phyloP scores from a whole-genome alignment of 2,113 vertebrate species.

The Prietella phreatophila region DNA sequence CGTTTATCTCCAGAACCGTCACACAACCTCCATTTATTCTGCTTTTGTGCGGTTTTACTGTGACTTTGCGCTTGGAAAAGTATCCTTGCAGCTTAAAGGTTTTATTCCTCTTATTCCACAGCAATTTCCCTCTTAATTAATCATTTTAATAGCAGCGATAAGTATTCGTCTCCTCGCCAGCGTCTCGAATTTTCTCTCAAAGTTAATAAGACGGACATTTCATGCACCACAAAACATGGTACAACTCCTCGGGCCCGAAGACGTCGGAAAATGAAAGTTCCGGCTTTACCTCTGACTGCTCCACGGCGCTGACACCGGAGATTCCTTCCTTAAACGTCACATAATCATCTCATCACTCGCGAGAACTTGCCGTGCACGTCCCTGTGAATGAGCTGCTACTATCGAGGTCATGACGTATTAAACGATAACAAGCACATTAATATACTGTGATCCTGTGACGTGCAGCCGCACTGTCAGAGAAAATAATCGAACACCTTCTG shows the following conservation, averaged over 20 bases:
- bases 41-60: no score
- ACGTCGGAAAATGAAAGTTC: background rate
- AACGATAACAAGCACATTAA: no score
- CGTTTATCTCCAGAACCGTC: conserved; percentile 37
- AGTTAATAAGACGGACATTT: background rate
- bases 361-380: no score
- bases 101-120: background rate
- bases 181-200: background rate
- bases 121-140: background rate
- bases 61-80: background rate
- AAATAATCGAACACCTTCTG: background rate
- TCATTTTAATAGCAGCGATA: background rate
- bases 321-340: background rate
- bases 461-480: no score
- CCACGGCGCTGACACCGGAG: background rate
- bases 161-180: background rate
- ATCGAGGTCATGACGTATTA: no score
- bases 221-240: no score
- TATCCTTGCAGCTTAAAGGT: conserved; percentile 12
- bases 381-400: no score
- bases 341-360: background rate
- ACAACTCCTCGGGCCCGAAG: background rate
- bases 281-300: background rate
- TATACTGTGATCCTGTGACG: no score
- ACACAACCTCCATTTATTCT: background rate